Conservation (phyloP, 2,113 vertebrate species). For the human region GRCh38 chr13:76001001-76001500, state of each 20-base stretch:
- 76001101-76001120: neutral
- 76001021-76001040: neutral
- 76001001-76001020: neutral
- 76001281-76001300: neutral
- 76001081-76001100: neutral
- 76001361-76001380: neutral
- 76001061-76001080: neutral
- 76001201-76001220: neutral
- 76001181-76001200: neutral
- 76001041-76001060: neutral
- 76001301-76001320: neutral
- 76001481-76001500: neutral
- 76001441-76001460: neutral
- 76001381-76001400: neutral
- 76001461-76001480: neutral
- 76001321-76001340: constrained; percentile 1
- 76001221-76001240: neutral
- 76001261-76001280: neutral
- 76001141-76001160: neutral
- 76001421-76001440: neutral
- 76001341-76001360: neutral
- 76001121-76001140: neutral
- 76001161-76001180: neutral
- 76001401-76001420: neutral
- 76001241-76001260: neutral